A percentile compares a stretch with the other conserved stretches of the same genome.
Evolutionary conservation across 2,888 invertebrate species (phyloP).

Genomic region (Agrotis clavis): DNA sequence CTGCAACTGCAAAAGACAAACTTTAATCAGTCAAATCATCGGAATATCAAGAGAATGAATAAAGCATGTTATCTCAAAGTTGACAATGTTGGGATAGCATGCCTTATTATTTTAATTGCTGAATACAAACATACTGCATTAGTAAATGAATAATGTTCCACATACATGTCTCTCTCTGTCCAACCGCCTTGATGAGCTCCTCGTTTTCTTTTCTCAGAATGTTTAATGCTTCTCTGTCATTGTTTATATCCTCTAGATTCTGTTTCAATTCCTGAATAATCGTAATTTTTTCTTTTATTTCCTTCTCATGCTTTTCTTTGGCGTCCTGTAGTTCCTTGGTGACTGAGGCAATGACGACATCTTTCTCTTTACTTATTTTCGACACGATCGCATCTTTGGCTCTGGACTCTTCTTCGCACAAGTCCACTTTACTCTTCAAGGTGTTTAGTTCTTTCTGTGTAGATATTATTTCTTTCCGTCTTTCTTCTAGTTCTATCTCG

Average conservation of each 20-base stretch:
- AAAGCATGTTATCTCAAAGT: not conserved
- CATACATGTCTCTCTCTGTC: slow-evolving; percentile 81
- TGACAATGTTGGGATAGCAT: not conserved
- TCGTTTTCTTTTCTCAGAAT: slow-evolving; percentile 77
- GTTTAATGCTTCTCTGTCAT: slow-evolving; percentile 69
- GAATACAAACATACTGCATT: not conserved
- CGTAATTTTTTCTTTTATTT: slow-evolving; percentile 64
- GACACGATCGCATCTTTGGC: slow-evolving; percentile 66
- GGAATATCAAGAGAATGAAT: not conserved
- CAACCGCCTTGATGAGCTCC: slow-evolving; percentile 75
- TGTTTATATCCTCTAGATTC: slow-evolving; percentile 67
- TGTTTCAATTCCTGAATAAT: slow-evolving; percentile 67
- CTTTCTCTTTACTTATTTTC: slow-evolving; percentile 65
- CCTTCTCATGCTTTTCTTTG: slow-evolving; percentile 71
- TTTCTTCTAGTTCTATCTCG: slow-evolving; percentile 73
- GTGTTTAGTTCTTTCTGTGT: slow-evolving; percentile 68
- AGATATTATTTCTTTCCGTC: slow-evolving; percentile 71
- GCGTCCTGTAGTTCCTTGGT: slow-evolving; percentile 75
- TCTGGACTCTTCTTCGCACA: slow-evolving; percentile 67
- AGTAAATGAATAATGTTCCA: slow-evolving; percentile 43
- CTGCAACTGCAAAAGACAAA: slow-evolving; percentile 75
- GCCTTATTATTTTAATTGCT: not conserved
- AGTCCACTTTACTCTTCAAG: slow-evolving; percentile 62
- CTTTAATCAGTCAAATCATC: slow-evolving; percentile 1
- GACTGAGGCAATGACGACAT: slow-evolving; percentile 64